These are phyloP conservation scores for Cenopis cana DNA, from an alignment of 2,888 invertebrate genomes.

Conservation along the genomic window DNA sequence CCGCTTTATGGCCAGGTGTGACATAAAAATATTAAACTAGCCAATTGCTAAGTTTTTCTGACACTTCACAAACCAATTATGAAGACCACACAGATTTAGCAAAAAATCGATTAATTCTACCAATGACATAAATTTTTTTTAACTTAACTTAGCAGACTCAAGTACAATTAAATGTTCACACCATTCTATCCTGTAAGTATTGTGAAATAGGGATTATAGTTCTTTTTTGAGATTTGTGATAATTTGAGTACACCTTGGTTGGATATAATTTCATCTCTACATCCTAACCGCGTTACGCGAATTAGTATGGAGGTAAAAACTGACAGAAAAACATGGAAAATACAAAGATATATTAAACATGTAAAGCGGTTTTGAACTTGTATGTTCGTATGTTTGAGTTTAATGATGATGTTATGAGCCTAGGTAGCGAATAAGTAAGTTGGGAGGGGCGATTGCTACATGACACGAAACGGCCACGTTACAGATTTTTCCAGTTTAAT, in stretches of 20 bases:
- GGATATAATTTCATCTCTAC: neutral
- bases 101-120: slow-evolving; percentile 1
- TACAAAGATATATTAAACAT: neutral
- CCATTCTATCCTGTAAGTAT: neutral
- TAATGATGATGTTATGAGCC: neutral
- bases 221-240: neutral
- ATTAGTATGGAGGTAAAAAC: slow-evolving; percentile 8
- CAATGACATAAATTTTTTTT: neutral
- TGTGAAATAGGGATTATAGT: neutral
- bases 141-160: too few relatives aligned
- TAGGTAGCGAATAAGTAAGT: too few relatives aligned
- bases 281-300: slow-evolving; percentile 1
- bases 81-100: slow-evolving; percentile 9
- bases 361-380: neutral
- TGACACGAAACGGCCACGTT: too few relatives aligned
- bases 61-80: neutral
- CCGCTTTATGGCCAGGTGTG: too few relatives aligned
- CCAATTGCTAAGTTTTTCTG: neutral
- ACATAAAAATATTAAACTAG: too few relatives aligned
- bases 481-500: slow-evolving; percentile 70
- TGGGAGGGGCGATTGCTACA: too few relatives aligned
- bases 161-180: neutral
- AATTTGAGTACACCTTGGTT: neutral
- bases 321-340: neutral
- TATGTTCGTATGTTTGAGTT: neutral